Base-by-base conservation (phyloP, 2,113 vertebrate species). In the Elephas maximus region DNA sequence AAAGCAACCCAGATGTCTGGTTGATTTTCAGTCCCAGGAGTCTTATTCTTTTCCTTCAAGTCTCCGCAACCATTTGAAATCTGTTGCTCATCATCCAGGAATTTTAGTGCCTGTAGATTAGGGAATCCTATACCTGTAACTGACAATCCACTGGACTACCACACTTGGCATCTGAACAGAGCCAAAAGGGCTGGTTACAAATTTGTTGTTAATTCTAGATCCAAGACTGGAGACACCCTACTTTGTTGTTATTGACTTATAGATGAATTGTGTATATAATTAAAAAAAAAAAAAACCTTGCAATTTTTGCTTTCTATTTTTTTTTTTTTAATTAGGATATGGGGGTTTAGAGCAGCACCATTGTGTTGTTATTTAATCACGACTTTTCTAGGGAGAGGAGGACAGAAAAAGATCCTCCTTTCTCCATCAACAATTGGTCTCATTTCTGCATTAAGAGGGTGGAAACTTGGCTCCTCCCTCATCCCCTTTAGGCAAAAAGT, bases 401-500 rank as follows among this genome's bases (percentile, higher is more conserved):
- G n/a, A 95, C 26, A 91, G 69, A 76, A 95, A 82, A 86, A 93
- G 21, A 95, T 85, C 96, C 96, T 94, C 84, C 74, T 90, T 94
- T 96, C 91, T 90, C 95, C 60, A 26, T 96, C 93, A 89, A 94
- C 77, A 86, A 6, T 95, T 95, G 90, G 62, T 96, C 88, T 94
- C 81, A 90, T 92, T 98, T 97, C 81, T 95, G 67, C 81, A 90
- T 85, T 51, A 95, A 94, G 30, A 96, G 41, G 45, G 62, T 95
- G 89, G 97, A 97, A 97, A 95, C 90, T 92, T 41, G 60, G 77
- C 94, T 95, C 73, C 67, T 93, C 78, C 78, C 76, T 94, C 60
- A 62, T 60, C 17, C 57, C 83, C 96, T 93, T 86, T 65, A 93
- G 95, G 93, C 96, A 96, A 88, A 71, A 51, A 93, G 51, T 93